These are phyloP conservation scores for Notothenia rossii DNA, from an alignment of 2,113 vertebrate species.

Conservation along the genomic window DNA sequence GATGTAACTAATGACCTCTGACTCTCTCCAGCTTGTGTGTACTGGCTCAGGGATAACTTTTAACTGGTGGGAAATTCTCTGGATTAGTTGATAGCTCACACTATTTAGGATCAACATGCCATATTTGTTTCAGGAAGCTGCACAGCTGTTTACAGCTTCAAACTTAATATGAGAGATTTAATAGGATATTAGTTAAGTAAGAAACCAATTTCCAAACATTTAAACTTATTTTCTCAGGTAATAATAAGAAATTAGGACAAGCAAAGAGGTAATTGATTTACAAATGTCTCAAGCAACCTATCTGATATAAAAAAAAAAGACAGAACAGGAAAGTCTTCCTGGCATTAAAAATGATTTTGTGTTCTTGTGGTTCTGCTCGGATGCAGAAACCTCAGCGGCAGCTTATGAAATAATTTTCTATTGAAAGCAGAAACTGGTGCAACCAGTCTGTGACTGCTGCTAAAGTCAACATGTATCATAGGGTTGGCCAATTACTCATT, in stretches of 20 bases:
- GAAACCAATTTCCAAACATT: no score
- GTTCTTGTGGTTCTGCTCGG: background rate
- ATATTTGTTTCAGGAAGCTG: no score
- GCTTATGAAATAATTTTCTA: slow-evolving; percentile 14
- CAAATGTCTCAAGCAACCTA: background rate
- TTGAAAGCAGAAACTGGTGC: slow-evolving; percentile 36
- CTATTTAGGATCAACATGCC: no score
- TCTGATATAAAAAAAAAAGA: background rate
- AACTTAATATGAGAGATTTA: no score
- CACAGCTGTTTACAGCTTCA: no score
- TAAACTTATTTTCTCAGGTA: no score
- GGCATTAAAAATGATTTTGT: background rate
- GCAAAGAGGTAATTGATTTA: background rate
- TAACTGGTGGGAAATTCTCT: no score
- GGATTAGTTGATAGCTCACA: no score
- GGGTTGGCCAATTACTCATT: slow-evolving; percentile 47
- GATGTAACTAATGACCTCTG: slow-evolving; percentile 7
- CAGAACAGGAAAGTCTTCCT: background rate
- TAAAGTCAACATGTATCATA: slow-evolving; percentile 50
- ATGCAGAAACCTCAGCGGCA: background rate
- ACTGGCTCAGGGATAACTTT: background rate
- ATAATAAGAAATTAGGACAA: background rate
- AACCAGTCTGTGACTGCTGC: slow-evolving; percentile 47
- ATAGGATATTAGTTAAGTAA: no score
- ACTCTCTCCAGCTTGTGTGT: background rate